Evolutionary conservation across 2,113 vertebrate genomes (phyloP).

Genomic region (Cebus imitator): DNA sequence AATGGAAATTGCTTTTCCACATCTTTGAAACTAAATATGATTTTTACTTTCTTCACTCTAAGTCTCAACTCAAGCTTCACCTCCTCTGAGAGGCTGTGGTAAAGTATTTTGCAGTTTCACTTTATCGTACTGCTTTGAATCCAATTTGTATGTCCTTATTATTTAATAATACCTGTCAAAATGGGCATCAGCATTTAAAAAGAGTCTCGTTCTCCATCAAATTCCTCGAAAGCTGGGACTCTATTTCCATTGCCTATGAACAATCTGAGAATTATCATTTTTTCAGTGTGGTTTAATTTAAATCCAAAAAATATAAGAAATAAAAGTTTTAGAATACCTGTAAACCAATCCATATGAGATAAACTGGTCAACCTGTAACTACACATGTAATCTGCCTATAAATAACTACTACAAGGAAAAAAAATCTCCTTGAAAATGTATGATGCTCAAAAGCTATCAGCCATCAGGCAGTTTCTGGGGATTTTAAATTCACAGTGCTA

Average conservation of each 20-base stretch:
- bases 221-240: background rate
- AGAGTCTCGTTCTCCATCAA: background rate
- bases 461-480: background rate
- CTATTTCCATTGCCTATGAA: background rate
- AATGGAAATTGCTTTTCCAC: background rate
- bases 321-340: background rate
- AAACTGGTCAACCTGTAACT: background rate
- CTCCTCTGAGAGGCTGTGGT: background rate
- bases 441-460: background rate
- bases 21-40: background rate
- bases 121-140: background rate
- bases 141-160: background rate
- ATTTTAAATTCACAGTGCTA: background rate
- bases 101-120: background rate
- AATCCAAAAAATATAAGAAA: slow-evolving; percentile 23
- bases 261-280: background rate
- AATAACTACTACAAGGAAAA: background rate
- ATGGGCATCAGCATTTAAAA: background rate
- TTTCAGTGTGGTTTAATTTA: background rate
- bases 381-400: background rate
- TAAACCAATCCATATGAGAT: background rate
- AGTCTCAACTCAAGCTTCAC: background rate
- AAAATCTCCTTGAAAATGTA: background rate
- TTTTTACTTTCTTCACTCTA: background rate
- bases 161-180: background rate